These are phyloP conservation scores for Sarcophaga bullata DNA, from an alignment of 1,140 invertebrate genomes.

Conservation along the genomic window DNA sequence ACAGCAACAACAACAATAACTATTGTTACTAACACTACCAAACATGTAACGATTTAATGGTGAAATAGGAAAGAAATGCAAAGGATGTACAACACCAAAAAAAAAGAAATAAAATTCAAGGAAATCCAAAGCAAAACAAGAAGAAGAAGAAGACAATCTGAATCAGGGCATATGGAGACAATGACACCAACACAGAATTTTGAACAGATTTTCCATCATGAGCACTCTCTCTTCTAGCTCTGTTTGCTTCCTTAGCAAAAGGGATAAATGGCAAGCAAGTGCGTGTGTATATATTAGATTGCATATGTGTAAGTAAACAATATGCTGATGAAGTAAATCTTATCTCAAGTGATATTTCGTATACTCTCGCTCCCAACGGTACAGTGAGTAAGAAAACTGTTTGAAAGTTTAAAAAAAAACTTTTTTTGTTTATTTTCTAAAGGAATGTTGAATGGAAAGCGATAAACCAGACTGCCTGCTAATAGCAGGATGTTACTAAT, in stretches of 20 bases:
- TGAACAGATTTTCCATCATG: not conserved
- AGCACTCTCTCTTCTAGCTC: not conserved
- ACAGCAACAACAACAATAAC: not conserved
- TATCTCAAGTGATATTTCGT: not conserved
- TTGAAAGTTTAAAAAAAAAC: too few species aligned
- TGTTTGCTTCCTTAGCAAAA: not conserved
- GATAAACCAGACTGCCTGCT: too few species aligned
- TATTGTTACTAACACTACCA: too few species aligned
- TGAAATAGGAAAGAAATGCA: not conserved
- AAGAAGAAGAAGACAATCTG: not conserved
- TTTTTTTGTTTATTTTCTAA: too few species aligned
- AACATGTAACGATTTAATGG: not conserved
- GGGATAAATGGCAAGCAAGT: not conserved
- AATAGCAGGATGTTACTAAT: too few species aligned
- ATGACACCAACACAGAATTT: not conserved
- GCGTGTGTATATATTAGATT: not conserved
- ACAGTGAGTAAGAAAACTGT: too few species aligned
- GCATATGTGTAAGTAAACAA: not conserved
- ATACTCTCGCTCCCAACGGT: not conserved
- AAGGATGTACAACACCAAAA: not conserved
- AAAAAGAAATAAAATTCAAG: not conserved
- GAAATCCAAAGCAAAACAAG: too few species aligned
- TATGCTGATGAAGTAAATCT: constrained; percentile 40
- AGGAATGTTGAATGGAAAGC: too few species aligned
- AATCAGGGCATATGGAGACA: not conserved